Base-by-base conservation (phyloP, 2,888 invertebrate species). In the Mellilla xanthometata region DNA sequence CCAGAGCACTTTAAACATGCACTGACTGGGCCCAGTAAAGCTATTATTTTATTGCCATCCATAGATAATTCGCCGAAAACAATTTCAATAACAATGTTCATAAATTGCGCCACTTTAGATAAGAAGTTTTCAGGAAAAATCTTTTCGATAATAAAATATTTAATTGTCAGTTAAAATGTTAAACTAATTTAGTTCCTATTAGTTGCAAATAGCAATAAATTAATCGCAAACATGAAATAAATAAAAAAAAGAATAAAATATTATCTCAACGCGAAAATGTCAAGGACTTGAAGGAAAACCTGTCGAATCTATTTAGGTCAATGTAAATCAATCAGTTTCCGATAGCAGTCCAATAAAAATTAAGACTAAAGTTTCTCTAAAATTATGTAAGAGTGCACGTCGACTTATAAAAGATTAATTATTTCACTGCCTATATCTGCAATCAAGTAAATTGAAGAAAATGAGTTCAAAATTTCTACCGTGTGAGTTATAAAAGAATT, bases 271-370 rank as follows among this genome's bases (percentile, higher is more conserved):
- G 15, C 22, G 36, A 41, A 61, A 62, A 66, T 67, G 68, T 58
- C 62, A 65, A 62, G 62, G 62, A 52, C 58, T 42, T 35, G 48
- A 39, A 51, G 50, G 55, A 33, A 46, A 54, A 52, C 52, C 43
- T 39, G 48, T 55, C 47, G 47, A 49, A 33, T 40, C 11, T 49
- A 66, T 58, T 53, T 52, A 59, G 58, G 58, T 56, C 54, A 59
- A 38, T 58, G 43, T 39, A 54, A 47, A 53, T 54, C 15, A 52
- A 47, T 48, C 43, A 44, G 32, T 23, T 11, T 39, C 8, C 19
- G 15, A 39, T 11, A 13, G 3, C 7, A 10, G 6, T 3, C 10
- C 9, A n/a, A 30, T 11, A 3, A 6, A 23, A 7, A 33, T 19
- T 19, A 5, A 3, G 23, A 22, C 3, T 33, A 11, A 22, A 7